Percentiles rank a stretch among this genome's conserved stretches.
Conservation (phyloP, 1,140 invertebrate genomes). For the Alviniconcha marisindica region DNA sequence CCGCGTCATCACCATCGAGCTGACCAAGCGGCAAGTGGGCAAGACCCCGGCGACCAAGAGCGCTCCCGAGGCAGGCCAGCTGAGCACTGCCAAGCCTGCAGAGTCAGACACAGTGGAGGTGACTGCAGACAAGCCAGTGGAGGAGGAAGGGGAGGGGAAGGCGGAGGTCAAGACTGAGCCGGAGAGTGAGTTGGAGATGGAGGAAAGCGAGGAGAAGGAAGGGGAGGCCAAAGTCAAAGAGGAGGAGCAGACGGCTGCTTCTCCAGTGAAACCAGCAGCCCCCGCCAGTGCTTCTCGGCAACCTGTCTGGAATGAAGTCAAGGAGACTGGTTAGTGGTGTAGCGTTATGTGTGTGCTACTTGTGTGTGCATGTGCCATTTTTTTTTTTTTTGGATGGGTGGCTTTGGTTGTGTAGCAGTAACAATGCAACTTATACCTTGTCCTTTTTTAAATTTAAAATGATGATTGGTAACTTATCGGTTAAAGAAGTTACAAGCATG, state of each 20-base stretch:
- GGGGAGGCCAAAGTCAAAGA: neutral
- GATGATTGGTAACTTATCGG: too few relatives aligned
- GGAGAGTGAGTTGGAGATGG: neutral
- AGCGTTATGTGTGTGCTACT: too few relatives aligned
- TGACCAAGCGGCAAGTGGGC: neutral
- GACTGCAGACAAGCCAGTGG: neutral
- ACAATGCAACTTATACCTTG: too few relatives aligned
- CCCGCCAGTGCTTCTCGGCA: neutral
- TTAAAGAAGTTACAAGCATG: too few relatives aligned
- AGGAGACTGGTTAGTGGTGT: neutral
- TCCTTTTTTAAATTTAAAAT: too few relatives aligned
- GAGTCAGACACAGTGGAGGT: neutral
- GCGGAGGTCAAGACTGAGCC: neutral
- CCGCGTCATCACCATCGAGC: slow-evolving; percentile 23
- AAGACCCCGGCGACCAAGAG: neutral
- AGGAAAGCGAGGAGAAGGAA: neutral
- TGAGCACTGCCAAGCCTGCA: neutral
- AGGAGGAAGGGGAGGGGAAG: neutral
- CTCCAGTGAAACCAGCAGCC: too few relatives aligned
- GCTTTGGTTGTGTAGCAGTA: too few relatives aligned
- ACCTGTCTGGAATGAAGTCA: neutral
- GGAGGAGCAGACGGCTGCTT: neutral
- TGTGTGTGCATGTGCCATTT: too few relatives aligned
- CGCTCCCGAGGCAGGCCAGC: too few relatives aligned
- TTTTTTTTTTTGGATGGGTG: too few relatives aligned